phyloP scores from a whole-genome alignment of 2,113 vertebrate genomes.

The Brachypodius melanocephalos region DNA sequence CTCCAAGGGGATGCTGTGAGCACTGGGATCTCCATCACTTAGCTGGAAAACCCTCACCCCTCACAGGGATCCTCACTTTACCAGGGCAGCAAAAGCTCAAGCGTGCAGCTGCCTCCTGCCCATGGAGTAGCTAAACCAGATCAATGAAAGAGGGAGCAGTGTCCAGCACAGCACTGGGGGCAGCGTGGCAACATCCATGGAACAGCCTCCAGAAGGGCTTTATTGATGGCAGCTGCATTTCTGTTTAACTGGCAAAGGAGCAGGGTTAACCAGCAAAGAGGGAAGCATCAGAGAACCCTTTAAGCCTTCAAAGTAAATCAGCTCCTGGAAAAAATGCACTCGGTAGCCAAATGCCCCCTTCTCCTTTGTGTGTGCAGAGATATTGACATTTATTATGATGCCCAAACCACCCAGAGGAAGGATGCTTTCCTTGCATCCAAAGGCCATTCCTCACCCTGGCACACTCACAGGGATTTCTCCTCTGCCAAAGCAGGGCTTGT shows the following conservation, averaged over 20 bases:
- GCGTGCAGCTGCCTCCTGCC: neutral
- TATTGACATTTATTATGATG: slow-evolving; percentile 3
- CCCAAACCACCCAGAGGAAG: neutral
- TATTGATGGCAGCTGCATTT: neutral
- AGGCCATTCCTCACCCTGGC: neutral
- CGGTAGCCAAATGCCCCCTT: neutral
- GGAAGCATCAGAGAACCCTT: neutral
- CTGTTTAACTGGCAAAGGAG: slow-evolving; percentile 27
- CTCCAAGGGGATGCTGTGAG: neutral
- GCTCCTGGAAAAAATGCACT: neutral
- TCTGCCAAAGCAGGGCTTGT: neutral
- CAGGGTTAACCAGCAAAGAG: slow-evolving; percentile 1
- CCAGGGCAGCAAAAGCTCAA: slow-evolving; percentile 18
- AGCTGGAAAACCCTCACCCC: neutral
- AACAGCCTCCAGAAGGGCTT: neutral
- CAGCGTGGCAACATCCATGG: accelerated
- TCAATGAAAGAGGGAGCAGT: neutral
- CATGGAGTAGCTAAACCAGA: neutral
- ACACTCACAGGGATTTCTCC: neutral
- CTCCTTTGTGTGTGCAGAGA: neutral
- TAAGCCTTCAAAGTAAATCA: slow-evolving; percentile 45
- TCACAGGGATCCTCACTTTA: neutral
- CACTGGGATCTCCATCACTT: neutral
- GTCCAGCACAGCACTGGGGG: neutral
- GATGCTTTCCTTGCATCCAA: neutral